Evolutionary conservation across 30 jellyfish, hydroid and myxozoan species (phyloP).

Genomic region (Hydractinia echinata): DNA sequence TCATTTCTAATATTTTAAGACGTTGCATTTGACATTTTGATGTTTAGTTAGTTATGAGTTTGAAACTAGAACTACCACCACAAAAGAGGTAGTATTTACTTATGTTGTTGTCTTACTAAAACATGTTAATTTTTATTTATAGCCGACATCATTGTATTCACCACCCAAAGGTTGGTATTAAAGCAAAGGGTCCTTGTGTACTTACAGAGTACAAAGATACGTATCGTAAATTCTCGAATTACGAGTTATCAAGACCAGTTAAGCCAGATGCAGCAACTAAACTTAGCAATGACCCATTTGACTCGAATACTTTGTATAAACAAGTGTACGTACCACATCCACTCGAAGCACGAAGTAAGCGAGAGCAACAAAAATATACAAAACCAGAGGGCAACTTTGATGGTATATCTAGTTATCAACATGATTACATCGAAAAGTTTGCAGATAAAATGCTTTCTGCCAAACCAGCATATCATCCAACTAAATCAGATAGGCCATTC

Average conservation of each 20-base stretch:
- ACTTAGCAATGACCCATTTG: constrained; percentile 76
- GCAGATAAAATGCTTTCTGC: constrained; percentile 69
- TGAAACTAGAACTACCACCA: too few relatives aligned
- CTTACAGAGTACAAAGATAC: constrained; percentile 87
- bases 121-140: constrained; percentile 7
- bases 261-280: constrained; percentile 65
- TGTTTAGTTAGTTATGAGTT: too few relatives aligned
- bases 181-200: constrained; percentile 48
- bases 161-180: constrained; percentile 58
- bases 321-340: constrained; percentile 62
- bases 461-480: constrained; percentile 66
- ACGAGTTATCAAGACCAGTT: constrained; percentile 56
- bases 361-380: constrained; percentile 45
- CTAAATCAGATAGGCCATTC: constrained; percentile 69
- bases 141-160: constrained; percentile 96
- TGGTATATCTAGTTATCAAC: constrained; percentile 58
- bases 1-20: too few relatives aligned
- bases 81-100: background rate
- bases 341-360: constrained; percentile 54
- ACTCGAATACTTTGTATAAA: constrained; percentile 61
- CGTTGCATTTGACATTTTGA: too few relatives aligned
- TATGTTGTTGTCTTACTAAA: background rate
- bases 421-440: constrained; percentile 60
- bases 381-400: constrained; percentile 70
- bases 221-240: constrained; percentile 55